Base-by-base conservation (phyloP, 30 jellyfish, hydroid and myxozoan genomes). In the Mastigias papua region DNA sequence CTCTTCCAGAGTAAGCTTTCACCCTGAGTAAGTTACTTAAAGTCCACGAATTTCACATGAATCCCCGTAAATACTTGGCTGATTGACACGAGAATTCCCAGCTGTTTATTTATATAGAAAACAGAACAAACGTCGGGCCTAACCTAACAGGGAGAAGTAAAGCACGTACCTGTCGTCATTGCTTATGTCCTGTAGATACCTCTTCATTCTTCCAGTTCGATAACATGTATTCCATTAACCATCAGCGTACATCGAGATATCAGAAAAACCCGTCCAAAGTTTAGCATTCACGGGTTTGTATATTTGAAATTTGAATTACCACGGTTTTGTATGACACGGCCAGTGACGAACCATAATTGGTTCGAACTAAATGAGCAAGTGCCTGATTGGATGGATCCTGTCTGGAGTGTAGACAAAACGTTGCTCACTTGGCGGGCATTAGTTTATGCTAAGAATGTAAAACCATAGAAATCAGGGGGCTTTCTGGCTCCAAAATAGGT, bases 391-490 rank as follows among this genome's bases (percentile, higher is more conserved):
- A 8, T n/a, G 63, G 23, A 29, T 35, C 15, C 15, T 27, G 23
- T 46, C 1, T 8, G 81, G 81, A 61, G 33, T 63, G 81, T 69
- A 63, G 63, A 46, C 26, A 35, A 17, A 66, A 32, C 62, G 81
- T 69, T 69, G 81, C 31, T 69, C 81, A 69, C 20, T 69, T 69
- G 81, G 81, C 81, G 81, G 81, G 81, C 81, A 69, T 8, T 58
- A 58, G 26, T 58, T 58, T n/a, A n/a, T n/a, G n/a, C n/a, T n/a
- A n/a, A n/a, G n/a, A n/a, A n/a, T n/a, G n/a, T n/a, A n/a, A n/a
- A n/a, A n/a, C n/a, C n/a, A n/a, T n/a, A n/a, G n/a, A n/a, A n/a
- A n/a, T n/a, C n/a, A n/a, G n/a, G n/a, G n/a, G n/a, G n/a, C n/a
- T n/a, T n/a, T n/a, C n/a, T n/a, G n/a, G n/a, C n/a, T n/a, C n/a